phyloP scores from a whole-genome alignment of 2,797 vertebrate species.

The Amazona finschi region DNA sequence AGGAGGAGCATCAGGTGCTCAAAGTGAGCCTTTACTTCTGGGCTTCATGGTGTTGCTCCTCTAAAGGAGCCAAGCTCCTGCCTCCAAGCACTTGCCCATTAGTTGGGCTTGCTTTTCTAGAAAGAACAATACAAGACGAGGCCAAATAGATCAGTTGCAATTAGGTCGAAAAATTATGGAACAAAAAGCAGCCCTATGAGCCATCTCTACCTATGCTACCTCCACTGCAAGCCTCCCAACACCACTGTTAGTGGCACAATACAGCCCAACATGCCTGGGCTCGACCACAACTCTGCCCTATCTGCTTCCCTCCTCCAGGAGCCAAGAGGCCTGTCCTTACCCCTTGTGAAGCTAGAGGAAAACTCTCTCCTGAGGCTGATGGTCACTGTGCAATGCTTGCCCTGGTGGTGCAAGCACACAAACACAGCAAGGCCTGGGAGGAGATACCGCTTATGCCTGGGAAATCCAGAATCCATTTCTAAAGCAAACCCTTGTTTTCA shows the following conservation, averaged over 20 bases:
- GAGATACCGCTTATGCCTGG: neutral
- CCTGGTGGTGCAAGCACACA: neutral
- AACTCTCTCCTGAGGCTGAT: neutral
- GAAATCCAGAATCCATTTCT: neutral
- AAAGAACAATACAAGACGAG: neutral
- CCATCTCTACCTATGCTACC: neutral
- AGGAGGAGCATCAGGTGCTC: neutral
- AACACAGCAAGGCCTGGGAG: neutral
- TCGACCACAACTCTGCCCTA: too few relatives aligned
- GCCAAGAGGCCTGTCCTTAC: neutral
- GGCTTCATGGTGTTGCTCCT: neutral
- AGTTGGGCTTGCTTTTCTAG: neutral
- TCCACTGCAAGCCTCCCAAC: accelerated
- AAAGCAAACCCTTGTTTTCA: neutral
- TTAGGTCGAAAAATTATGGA: neutral
- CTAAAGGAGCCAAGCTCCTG: neutral
- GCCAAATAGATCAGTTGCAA: neutral
- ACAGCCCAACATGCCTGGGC: neutral
- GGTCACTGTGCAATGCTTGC: neutral
- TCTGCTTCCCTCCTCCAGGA: neutral
- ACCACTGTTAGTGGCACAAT: accelerated
- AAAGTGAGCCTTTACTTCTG: neutral
- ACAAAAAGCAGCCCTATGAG: neutral
- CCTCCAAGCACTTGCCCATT: accelerated
- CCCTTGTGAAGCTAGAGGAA: neutral